Evolutionary conservation across 2,113 vertebrate species (phyloP), one percentile per base, ranked within the genome.

Genomic region (Jaculus jaculus): DNA sequence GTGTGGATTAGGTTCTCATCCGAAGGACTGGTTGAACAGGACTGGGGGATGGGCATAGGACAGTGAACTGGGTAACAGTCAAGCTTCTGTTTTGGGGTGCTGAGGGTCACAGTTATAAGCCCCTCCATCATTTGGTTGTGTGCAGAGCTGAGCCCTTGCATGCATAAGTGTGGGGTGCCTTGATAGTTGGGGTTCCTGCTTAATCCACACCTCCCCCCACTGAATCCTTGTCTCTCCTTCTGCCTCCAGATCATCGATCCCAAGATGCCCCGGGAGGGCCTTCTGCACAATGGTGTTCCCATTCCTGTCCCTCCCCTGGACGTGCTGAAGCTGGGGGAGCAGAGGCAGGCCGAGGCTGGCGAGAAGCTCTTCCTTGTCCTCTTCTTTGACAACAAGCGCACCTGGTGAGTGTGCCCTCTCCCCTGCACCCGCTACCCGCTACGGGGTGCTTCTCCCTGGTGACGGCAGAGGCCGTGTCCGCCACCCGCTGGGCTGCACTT

Each of bases 361-460:
- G 99, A 99, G 96, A 99, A 98, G 93, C 99, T 99, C 96, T 99
- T 99, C 98, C 98, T 99, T 94, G 99, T 99, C 97, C 99, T 99
- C 94, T 99, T 99, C 98, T 99, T 99, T 97, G 99, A 99, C 98
- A 99, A 99, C 98, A 99, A 99, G 97, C 99, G 99, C 90, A 99
- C 99, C 74, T 99, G 99, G 99, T 99, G 96, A 99, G 99, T 97
- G 94, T 8, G 42, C 42, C 42, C 42, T 8, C 42, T 47, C 42
- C 42, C 42, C 42, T 47, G 42, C n/a, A n/a, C n/a, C n/a, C n/a
- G n/a, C n/a, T n/a, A n/a, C n/a, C n/a, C n/a, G n/a, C n/a, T n/a
- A n/a, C n/a, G n/a, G n/a, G n/a, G n/a, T n/a, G 39, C 23, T 37
- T 37, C 15, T 6, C 30, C 79, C 30, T 9, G 4, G 4, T 20